These are phyloP conservation scores for Gryon sp. DNA, from an alignment of 1,140 invertebrate species.

Conservation along the genomic window DNA sequence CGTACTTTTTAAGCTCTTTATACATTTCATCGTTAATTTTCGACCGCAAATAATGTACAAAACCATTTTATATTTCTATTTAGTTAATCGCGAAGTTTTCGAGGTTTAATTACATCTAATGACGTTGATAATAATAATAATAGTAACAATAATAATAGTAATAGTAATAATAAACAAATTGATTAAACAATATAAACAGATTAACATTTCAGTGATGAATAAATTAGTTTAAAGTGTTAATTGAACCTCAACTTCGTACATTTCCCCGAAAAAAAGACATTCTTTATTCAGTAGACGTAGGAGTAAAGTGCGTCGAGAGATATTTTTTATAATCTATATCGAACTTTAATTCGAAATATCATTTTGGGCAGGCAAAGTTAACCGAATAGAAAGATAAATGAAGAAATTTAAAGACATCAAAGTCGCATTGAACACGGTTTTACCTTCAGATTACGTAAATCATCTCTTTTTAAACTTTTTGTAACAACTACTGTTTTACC, in stretches of 20 bases:
- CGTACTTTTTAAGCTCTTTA: conserved; percentile 56
- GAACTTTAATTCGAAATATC: conserved; percentile 50
- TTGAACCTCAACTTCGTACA: conserved; percentile 18
- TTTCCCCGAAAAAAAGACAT: conserved; percentile 18
- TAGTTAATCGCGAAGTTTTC: conserved; percentile 18
- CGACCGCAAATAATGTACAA: conserved; percentile 42
- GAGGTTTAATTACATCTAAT: conserved; percentile 31
- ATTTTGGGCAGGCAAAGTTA: conserved; percentile 11
- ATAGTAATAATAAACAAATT: no score
- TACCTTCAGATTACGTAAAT: conserved; percentile 59
- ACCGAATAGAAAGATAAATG: neutral
- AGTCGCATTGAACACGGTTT: conserved; percentile 50
- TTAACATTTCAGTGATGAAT: no score
- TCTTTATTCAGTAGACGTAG: conserved; percentile 48
- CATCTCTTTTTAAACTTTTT: no score
- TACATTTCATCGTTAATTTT: conserved; percentile 45
- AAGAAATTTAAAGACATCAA: conserved; percentile 15
- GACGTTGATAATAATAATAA: neutral
- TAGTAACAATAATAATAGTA: no score
- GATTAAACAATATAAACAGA: no score
- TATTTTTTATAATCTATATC: conserved; percentile 67
- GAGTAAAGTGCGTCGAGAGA: conserved; percentile 57
- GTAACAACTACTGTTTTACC: no score
- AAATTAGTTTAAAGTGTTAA: neutral
- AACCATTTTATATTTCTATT: conserved; percentile 43